Conservation (phyloP, 1,140 invertebrate genomes). For the Paracyclopina nana region DNA sequence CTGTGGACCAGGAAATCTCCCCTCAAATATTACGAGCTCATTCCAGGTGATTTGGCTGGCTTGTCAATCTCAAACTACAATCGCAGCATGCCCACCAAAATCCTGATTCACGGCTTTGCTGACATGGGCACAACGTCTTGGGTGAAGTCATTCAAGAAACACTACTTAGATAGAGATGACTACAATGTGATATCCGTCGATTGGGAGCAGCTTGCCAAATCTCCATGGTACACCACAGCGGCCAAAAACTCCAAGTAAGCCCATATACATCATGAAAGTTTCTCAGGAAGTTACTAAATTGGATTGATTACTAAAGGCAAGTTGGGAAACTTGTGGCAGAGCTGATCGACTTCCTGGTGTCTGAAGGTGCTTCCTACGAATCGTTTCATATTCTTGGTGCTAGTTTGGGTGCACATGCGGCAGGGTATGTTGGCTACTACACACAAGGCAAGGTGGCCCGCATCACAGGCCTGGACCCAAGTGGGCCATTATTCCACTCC, state of each 20-base stretch:
- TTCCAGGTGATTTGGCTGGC: too few relatives aligned
- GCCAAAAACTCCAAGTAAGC: constrained; percentile 6
- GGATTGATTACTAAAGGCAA: background rate
- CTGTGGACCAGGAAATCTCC: too few relatives aligned
- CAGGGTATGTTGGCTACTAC: background rate
- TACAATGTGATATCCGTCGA: constrained; percentile 7
- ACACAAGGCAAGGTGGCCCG: background rate
- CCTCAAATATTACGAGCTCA: too few relatives aligned
- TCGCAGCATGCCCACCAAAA: constrained; percentile 7
- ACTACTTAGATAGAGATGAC: background rate
- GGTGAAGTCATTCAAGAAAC: background rate
- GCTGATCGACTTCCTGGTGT: background rate
- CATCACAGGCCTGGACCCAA: constrained; percentile 7
- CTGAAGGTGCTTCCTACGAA: background rate
- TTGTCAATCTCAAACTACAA: too few relatives aligned
- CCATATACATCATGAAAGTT: background rate
- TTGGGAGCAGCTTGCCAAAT: background rate
- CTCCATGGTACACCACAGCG: constrained; percentile 4
- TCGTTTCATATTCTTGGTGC: constrained; percentile 11
- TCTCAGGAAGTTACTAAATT: background rate
- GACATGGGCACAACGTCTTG: background rate
- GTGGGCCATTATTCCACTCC: constrained; percentile 11
- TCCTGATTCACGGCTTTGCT: constrained; percentile 6
- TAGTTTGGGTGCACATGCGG: constrained; percentile 12
- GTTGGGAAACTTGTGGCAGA: background rate